phyloP scores from a whole-genome alignment of 2,113 vertebrate genomes.

The Phyllostomus hastatus region DNA sequence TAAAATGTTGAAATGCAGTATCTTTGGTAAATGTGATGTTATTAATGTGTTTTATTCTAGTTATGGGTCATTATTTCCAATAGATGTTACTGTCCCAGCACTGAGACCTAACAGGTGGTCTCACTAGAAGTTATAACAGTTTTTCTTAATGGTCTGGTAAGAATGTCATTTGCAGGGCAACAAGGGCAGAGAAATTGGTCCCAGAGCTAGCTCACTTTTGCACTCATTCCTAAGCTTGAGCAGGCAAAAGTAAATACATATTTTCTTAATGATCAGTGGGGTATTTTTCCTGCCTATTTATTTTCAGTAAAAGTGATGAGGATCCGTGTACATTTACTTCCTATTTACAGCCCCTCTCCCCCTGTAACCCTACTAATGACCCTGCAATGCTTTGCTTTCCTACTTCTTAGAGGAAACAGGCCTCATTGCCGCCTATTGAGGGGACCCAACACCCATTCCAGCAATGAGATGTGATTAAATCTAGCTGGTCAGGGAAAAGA shows the following conservation, averaged over 20 bases:
- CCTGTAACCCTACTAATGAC: background rate
- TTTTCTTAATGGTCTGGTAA: constrained; percentile 81
- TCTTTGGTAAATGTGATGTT: constrained; percentile 77
- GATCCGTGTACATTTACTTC: background rate
- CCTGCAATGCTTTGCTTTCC: constrained; percentile 24
- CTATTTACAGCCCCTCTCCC: background rate
- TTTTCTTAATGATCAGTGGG: constrained; percentile 63
- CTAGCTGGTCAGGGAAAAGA: background rate
- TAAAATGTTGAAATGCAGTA: constrained; percentile 78
- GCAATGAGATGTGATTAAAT: constrained; percentile 32
- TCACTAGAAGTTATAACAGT: constrained; percentile 78
- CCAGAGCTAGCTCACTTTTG: constrained; percentile 66
- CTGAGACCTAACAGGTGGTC: constrained; percentile 80
- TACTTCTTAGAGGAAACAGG: constrained; percentile 39
- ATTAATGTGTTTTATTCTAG: constrained; percentile 82
- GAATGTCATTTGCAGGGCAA: constrained; percentile 80
- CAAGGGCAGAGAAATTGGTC: constrained; percentile 72
- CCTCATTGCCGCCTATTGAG: background rate
- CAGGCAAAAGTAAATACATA: constrained; percentile 71
- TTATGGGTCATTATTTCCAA: constrained; percentile 82
- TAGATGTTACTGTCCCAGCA: constrained; percentile 79
- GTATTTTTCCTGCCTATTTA: constrained; percentile 51
- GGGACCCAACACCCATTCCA: background rate
- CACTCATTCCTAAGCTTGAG: constrained; percentile 68
- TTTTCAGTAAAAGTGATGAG: constrained; percentile 21